Evolutionary conservation across 2,113 vertebrate genomes (phyloP).

Genomic region (Cheirogaleus medius): DNA sequence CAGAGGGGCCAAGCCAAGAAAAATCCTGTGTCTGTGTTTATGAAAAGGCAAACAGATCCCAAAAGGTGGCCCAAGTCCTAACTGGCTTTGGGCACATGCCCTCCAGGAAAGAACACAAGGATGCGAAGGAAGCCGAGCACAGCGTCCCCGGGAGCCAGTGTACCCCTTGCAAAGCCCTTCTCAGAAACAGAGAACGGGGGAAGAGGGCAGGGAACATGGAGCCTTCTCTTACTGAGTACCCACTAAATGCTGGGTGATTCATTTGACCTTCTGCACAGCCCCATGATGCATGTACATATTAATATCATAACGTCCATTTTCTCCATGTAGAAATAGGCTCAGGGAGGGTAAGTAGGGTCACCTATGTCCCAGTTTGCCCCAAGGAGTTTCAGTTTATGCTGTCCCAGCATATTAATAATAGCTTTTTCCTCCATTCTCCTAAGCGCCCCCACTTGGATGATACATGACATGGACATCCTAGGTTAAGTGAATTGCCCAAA

Average conservation of each 20-base stretch:
- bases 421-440: not conserved
- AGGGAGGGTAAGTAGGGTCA: not conserved
- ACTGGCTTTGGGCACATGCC: slow-evolving; percentile 20
- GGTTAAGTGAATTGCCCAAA: not conserved
- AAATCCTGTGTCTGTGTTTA: slow-evolving; percentile 62
- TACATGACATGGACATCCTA: not conserved
- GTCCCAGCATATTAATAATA: not conserved
- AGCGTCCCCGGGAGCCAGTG: not conserved
- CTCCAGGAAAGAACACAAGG: slow-evolving; percentile 38
- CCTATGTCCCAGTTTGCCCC: not conserved
- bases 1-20: not conserved
- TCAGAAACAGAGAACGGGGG: not conserved
- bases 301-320: accelerated
- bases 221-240: not conserved
- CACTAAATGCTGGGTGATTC: accelerated
- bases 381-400: not conserved
- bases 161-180: not conserved
- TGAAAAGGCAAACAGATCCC: slow-evolving; percentile 67
- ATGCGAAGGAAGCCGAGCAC: not conserved
- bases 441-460: not conserved
- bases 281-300: accelerated
- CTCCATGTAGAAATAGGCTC: not conserved
- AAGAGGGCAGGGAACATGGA: too few relatives aligned
- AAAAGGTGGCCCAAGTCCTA: not conserved
- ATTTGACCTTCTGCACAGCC: not conserved